Base-by-base conservation (phyloP, 2,888 invertebrate species). In the Phyto melanocephala region DNA sequence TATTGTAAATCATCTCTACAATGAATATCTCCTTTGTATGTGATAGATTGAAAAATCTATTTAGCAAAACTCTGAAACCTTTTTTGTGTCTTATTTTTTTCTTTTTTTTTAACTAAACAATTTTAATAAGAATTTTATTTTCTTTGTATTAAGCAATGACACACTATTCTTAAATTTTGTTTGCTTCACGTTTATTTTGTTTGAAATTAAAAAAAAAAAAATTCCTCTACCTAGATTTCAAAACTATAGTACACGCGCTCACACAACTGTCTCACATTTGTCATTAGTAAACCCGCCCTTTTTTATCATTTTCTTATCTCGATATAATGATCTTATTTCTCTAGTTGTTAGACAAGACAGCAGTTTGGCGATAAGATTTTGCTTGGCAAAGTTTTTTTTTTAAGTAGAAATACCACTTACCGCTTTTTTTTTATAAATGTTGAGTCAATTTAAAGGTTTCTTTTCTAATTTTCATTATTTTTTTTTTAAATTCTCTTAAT, bases 231-330 rank as follows among this genome's bases (percentile, higher is more conserved):
- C 52, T 54, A 10, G 20, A 52, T 40, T 20, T 60, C 24, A 4
- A 60, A 47, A 13, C 7, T 24, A 40, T 52, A 40, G n/a, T 13
- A 40, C 11, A 17, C 7, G 22, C 17, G 28, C 2, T 35, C 28
- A 20, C 56, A 56, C 20, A 71, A 22, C 15, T 58, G 37, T 24
- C n/a, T n/a, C 47, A 58, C n/a, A 42, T 68, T 68, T 37, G 37
- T 50, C 24, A 4, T 45, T 20, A 10, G 45, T 28, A 20, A 35
- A 47, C n/a, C 13, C 60, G 50, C 28, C 60, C 60, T 24, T 28
- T 17, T n/a, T 15, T 28, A 4, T 1, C 28, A 10, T 40, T 40
- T 33, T 8, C 28, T 72, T 52, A 52, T 62, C 24, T 40, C 6
- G 6, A n/a, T 24, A 50, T 20, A 45, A 37, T 45, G n/a, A 56